Evolutionary conservation across 2,888 invertebrate species (phyloP), one percentile per base, ranked within the genome.

Genomic region (Hyposoter didymator): DNA sequence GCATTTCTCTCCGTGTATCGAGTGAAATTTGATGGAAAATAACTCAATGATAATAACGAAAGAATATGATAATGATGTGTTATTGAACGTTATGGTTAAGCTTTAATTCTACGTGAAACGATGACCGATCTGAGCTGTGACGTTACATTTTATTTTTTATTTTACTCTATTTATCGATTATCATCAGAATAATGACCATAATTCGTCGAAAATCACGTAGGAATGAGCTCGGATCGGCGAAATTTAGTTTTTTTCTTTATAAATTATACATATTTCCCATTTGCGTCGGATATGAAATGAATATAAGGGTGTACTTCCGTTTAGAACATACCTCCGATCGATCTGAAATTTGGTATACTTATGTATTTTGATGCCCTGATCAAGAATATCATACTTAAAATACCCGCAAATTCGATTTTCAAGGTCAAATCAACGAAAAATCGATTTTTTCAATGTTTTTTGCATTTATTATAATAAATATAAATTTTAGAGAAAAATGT

Each of bases 71-170:
- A 22, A 55, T 22, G 22, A 55, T 22, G 10, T 55, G 10, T 55
- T 22, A 43, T 45, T 47, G 19, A 75, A 49, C 64, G 49, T 72
- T 45, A 62, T 55, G 52, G 45, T 32, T 28, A 47, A 35, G 47
- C 19, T 32, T 35, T 49, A 64, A 43, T 64, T 32, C 12, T 49
- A 47, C 32, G 75, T 47, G n/a, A 64, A 75, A 64, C 55, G 12
- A 62, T 49, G 47, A 64, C 45, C 62, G 75, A 75, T 64, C 64
- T 35, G 75, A 64, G 75, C 75, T 64, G 64, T 43, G 59, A 59
- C 43, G 19, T 74, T 75, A 35, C 28, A 74, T 74, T 62, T 59
- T 45, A 22, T 49, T 19, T 49, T 19, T 47, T 70, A 32, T 74
- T 74, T 74, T 62, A 28, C 59, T 45, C 32, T 74, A 74, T 28